Evolutionary conservation across 2,797 vertebrate genomes (phyloP), one percentile per base, ranked within the genome.

Genomic region (Megalops cyprinoides): DNA sequence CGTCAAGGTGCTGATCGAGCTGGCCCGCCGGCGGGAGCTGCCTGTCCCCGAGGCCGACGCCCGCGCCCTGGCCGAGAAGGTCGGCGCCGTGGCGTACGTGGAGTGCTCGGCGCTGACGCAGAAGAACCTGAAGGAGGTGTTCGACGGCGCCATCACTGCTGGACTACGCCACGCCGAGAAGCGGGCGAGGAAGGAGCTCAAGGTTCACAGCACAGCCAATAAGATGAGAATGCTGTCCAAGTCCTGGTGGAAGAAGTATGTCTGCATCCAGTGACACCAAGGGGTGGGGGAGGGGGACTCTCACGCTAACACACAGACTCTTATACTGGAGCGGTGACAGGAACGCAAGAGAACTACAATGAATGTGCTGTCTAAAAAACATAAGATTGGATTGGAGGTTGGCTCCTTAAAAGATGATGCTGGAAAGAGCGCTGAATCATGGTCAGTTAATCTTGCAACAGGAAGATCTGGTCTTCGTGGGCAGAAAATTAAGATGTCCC

Each of bases 111-210:
- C 96, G 0, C 93, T 97, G 74, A 97, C 96, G 0, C 96, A 97
- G 80, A 96, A 97, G 91, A 96, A n/a, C n/a, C n/a, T n/a, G n/a
- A 97, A 97, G 89, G 96, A 96, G 86, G 96, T 97, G 84, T 97
- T 97, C 2, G 95, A 97, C 7, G 93, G 90, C 0, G 96, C 96
- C 86, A 97, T 97, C 62, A 85, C 93, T 0, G 93, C 92, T 0
- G 96, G 94, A 31, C 88, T 96, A 76, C 89, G 91, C 37, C 91
- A 94, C 18, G 91, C 90, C 0, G 95, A 95, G 74, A 83, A 90
- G 15, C 89, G 93, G 10, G 89, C 80, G 0, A 89, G 93, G 39
- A 84, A 92, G 80, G 95, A 95, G 85, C 89, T 93, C 78, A 94
- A 94, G 82, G 94, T 96, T 49, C 92, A 91, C 79, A 93, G 91